Evolutionary conservation across 2,113 vertebrate genomes (phyloP).

Genomic region (Centrocercus urophasianus): DNA sequence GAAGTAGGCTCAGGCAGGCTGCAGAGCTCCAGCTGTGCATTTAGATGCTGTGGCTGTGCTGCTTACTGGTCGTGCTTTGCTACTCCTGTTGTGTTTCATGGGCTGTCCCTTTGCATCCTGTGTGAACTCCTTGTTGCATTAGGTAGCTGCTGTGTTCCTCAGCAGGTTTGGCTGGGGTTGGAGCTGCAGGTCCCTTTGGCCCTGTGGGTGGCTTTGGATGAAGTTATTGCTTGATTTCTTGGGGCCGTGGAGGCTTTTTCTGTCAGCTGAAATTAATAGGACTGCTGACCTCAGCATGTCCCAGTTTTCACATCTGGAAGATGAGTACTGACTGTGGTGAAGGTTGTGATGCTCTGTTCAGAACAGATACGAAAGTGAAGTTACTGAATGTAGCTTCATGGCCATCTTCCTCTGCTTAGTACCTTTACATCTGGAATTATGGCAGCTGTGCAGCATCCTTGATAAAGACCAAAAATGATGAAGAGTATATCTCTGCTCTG

Average conservation of each 20-base stretch:
- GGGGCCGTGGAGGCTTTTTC: background rate
- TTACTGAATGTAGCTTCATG: background rate
- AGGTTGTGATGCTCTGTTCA: background rate
- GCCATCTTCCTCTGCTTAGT: background rate
- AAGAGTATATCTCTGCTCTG: background rate
- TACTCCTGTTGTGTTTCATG: background rate
- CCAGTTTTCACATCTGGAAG: background rate
- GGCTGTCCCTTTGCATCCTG: background rate
- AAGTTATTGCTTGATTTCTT: background rate
- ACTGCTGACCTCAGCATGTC: background rate
- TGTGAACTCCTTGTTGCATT: background rate
- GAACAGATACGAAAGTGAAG: background rate
- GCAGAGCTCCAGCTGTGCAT: background rate
- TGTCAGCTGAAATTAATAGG: background rate
- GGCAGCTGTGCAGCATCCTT: background rate
- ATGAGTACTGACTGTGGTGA: accelerated
- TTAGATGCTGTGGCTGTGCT: background rate
- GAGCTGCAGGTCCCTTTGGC: background rate
- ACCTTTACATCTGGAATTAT: background rate
- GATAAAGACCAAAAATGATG: background rate
- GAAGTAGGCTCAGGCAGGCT: background rate
- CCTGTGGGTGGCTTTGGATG: background rate
- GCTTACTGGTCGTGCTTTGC: accelerated
- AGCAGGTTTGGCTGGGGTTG: background rate
- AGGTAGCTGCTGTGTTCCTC: background rate